Conservation (phyloP, 2,888 invertebrate species). For the Acanthosepion lycidas region DNA sequence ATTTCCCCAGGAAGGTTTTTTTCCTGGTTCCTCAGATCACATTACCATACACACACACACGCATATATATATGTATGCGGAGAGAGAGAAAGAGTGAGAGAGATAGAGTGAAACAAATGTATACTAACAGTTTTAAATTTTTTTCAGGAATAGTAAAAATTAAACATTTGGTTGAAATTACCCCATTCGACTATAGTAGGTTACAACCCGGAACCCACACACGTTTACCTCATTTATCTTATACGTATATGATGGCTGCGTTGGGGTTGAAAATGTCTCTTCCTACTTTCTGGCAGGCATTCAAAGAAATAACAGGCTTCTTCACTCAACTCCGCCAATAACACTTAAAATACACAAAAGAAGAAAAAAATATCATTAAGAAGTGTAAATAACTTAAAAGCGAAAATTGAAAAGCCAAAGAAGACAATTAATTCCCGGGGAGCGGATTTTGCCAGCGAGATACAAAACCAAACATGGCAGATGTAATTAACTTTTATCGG, state of each 20-base stretch:
- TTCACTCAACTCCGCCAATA: not conserved
- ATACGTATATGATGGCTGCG: not conserved
- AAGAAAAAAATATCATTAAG: not conserved
- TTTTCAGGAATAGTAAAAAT: too few species aligned
- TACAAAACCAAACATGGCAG: slow-evolving; percentile 6
- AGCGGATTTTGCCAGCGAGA: not conserved
- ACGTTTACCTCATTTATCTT: not conserved
- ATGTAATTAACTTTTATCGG: not conserved
- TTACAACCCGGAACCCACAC: too few species aligned
- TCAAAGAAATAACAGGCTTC: not conserved
- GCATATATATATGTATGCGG: too few species aligned
- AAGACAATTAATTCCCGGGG: slow-evolving; percentile 21
- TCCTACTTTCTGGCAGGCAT: not conserved
- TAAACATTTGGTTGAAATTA: too few species aligned
- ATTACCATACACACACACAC: too few species aligned
- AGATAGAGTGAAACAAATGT: too few species aligned
- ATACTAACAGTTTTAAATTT: too few species aligned
- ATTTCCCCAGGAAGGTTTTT: too few species aligned
- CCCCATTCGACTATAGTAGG: too few species aligned
- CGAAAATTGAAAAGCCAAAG: slow-evolving; percentile 8
- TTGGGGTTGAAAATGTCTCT: not conserved
- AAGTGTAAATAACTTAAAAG: not conserved
- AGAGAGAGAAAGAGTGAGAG: too few species aligned
- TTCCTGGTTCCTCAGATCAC: too few species aligned
- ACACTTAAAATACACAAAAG: not conserved